Base-by-base conservation (phyloP, 1,140 invertebrate genomes). In the Ganaspis sp. region DNA sequence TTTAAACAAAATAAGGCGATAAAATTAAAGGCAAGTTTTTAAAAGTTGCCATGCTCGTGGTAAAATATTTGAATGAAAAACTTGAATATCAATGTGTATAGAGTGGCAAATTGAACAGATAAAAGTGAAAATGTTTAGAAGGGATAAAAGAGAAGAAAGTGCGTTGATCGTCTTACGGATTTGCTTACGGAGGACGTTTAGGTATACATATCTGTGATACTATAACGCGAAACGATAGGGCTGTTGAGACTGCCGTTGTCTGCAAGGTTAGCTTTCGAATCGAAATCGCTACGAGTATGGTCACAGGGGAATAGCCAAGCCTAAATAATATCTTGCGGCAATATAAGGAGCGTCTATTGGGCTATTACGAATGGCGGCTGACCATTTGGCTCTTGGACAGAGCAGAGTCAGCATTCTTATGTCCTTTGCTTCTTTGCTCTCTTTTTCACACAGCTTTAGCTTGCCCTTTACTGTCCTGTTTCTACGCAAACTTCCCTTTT, bases 271-370 rank as follows among this genome's bases (percentile, higher is more conserved):
- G 23, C 58, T n/a, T 64, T 64, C 58, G 58, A 64, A 34, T 64
- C 58, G 58, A 64, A 64, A 64, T 64, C 58, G 21, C 58, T 64
- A 64, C 58, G 75, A 54, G 75, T 54, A 69, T 23, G 11, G 58
- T 70, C 34, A 34, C 54, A 37, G 72, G 83, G 82, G 85, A 84
- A 87, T 74, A 81, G 78, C 58, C 84, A 83, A 80, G 88, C 86
- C 88, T 91, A 91, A 91, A 91, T 89, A 90, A 91, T 91, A 91
- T 90, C 89, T 90, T 87, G 88, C 86, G 87, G 88, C 87, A 81
- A 90, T 89, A 87, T 90, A 90, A 90, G 89, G 88, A 90, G 87
- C 89, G 89, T 89, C 89, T 89, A 90, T 91, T 88, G 88, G 89
- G 87, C 90, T 89, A 90, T 90, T 91, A 90, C 87, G 87, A 85